Evolutionary conservation across 2,797 vertebrate species (phyloP), one percentile per base, ranked within the genome.

Genomic region (Acanthurus leucopareius): DNA sequence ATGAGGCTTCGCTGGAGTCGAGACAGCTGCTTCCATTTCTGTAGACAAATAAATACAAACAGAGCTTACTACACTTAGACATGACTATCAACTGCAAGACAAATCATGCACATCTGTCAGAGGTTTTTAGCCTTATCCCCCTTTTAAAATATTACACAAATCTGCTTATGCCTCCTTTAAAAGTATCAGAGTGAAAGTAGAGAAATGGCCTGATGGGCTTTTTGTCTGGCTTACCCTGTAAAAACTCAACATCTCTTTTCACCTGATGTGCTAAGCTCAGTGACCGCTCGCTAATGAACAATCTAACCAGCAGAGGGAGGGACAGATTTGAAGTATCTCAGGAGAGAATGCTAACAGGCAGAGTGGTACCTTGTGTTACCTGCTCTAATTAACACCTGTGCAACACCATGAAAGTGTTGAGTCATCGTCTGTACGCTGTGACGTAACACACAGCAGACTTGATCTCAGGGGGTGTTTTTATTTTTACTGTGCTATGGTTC

Each of bases 21-120:
- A 10, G 98, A 99, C 88, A 99, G 95, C 93, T 98, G 98, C 93
- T 99, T 99, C 98, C 98, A 99, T 94, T 97, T 98, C 98, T 99
- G 85, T 22, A 75, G 75, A 53, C 28, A 79, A 59, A 89, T 1
- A 75, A 68, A 87, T 54, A 81, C 75, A 68, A 38, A 40, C 22
- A 44, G n/a, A n/a, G 64, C 44, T 25, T 40, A 72, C 45, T 44
- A 20, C 44, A 64, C 16, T 25, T 13, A 72, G 62, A 64, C 62
- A 62, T 2, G 17, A 61, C 69, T 6, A 48, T 66, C 15, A 20
- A 5, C 47, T 82, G 49, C 35, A 9, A 68, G 40, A 69, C 28
- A 83, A 76, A 72, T 72, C n/a, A 42, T 10, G 16, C 28, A 48
- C 5, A 0, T 48, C 49, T 49, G 22, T 65, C 53, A 52, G 58